Conservation (phyloP, 2,113 vertebrate species). For the Odocoileus virginianus region DNA sequence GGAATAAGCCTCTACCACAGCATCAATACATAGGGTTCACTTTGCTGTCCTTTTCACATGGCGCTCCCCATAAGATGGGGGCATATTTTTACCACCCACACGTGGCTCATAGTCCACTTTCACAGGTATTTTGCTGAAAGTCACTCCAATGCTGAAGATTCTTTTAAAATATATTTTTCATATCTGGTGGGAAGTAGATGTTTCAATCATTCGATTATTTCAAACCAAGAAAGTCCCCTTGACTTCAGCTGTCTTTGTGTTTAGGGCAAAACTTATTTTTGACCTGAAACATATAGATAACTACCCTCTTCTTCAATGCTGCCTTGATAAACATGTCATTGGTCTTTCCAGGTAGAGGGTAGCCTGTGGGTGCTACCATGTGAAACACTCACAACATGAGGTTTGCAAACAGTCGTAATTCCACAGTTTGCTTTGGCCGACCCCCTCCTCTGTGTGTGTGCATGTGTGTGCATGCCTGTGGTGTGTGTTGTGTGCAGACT, state of each 20-base stretch:
- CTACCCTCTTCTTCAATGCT: neutral
- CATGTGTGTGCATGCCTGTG: neutral
- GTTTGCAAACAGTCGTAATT: too few relatives aligned
- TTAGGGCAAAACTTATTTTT: neutral
- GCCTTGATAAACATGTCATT: neutral
- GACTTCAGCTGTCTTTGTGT: neutral
- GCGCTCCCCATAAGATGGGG: neutral
- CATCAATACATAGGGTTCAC: fast-evolving
- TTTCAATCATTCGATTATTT: neutral
- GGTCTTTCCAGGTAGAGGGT: neutral
- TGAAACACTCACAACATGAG: neutral
- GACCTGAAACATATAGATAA: neutral
- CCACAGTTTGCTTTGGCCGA: neutral
- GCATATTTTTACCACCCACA: neutral
- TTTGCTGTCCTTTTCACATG: neutral
- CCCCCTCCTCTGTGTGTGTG: neutral
- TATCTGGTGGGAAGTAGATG: neutral
- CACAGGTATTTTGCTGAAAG: neutral
- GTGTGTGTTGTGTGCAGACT: fast-evolving
- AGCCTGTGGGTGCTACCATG: too few relatives aligned
- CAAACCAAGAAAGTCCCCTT: neutral
- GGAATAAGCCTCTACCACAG: fast-evolving
- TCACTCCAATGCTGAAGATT: neutral
- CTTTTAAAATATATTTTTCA: neutral
- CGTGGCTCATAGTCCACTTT: too few relatives aligned